Conservation (phyloP, 1,140 invertebrate genomes). For the Sarcophaga peregrina region DNA sequence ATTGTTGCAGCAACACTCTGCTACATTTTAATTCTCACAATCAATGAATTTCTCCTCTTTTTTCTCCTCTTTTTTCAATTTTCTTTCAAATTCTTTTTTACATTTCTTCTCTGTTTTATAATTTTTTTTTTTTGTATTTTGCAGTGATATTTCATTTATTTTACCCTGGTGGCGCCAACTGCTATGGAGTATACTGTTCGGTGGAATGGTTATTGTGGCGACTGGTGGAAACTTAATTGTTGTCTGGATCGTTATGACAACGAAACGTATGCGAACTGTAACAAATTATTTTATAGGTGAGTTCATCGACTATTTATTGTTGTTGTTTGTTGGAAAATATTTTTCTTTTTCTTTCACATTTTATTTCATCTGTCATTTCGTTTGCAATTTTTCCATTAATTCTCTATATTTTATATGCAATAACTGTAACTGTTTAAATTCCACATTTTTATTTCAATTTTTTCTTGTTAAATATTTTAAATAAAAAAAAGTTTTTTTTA, state of each 20-base stretch:
- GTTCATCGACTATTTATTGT: slow-evolving; percentile 47
- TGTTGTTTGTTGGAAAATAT: not conserved
- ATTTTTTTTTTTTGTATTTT: slow-evolving; percentile 15
- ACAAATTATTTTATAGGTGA: slow-evolving; percentile 92
- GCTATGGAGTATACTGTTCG: slow-evolving; percentile 86
- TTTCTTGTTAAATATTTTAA: no score
- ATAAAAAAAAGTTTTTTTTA: no score
- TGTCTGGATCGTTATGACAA: slow-evolving; percentile 93
- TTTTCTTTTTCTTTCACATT: not conserved
- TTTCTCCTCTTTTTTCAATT: no score
- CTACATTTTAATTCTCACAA: no score
- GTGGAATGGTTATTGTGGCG: slow-evolving; percentile 89
- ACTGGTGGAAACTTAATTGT: slow-evolving; percentile 93
- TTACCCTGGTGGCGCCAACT: slow-evolving; percentile 87
- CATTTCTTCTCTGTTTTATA: not conserved
- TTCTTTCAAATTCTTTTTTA: slow-evolving; percentile 12
- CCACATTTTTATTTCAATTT: no score
- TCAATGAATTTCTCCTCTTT: no score
- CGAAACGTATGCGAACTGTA: slow-evolving; percentile 93
- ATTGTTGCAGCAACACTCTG: no score
- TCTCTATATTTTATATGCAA: not conserved
- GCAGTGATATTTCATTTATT: slow-evolving; percentile 71
- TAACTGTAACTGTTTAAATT: no score
- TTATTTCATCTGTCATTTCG: not conserved
- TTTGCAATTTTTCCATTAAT: not conserved